Evolutionary conservation across 2,888 invertebrate species (phyloP), one percentile per base, ranked within the genome.

Genomic region (Flexamia atlantica): DNA sequence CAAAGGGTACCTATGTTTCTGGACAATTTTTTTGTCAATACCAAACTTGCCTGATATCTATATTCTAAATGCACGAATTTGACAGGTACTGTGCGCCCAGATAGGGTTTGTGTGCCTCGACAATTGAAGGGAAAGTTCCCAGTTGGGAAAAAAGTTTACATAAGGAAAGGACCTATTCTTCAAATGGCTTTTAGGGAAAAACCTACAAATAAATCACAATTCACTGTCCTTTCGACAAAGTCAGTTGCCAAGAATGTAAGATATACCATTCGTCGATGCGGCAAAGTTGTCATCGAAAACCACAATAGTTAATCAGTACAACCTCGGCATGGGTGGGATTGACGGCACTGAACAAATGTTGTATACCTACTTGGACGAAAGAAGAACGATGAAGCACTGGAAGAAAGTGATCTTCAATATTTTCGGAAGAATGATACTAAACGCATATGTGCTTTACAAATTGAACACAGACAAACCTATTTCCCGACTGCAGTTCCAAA

Each of bases 1-100:
- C 64, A 83, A 83, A 79, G 79, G 83, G 14, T 76, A 42, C 46
- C 83, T 68, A n/a, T 83, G 36, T 79, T 46, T 79, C n/a, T n/a
- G n/a, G n/a, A n/a, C n/a, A n/a, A n/a, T n/a, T n/a, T 83, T 68
- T 83, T 83, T 64, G 60, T 46, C 9, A 23, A 20, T 12, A 46
- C 36, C 23, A 25, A 76, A 25, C 60, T 83, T n/a, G 64, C 64
- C 17, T 23, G 76, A n/a, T 68, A 42, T 30, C 57, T 83, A n/a
- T 83, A 79, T 60, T 25, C 20, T 12, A 76, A 79, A 0, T 20
- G 12, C 10, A 83, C 83, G 17, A 79, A 57, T 28, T 2, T 76
- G 7, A 83, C 83, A 42, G 83, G 83, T 10, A 83, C 76, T 30
- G 25, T 83, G 25, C 60, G 79, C 64, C 64, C 30, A 40, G 42